Percentiles rank a stretch among this genome's conserved stretches.
Evolutionary conservation across 2,888 invertebrate species (phyloP).

Genomic region (Iphiclides podalirius): DNA sequence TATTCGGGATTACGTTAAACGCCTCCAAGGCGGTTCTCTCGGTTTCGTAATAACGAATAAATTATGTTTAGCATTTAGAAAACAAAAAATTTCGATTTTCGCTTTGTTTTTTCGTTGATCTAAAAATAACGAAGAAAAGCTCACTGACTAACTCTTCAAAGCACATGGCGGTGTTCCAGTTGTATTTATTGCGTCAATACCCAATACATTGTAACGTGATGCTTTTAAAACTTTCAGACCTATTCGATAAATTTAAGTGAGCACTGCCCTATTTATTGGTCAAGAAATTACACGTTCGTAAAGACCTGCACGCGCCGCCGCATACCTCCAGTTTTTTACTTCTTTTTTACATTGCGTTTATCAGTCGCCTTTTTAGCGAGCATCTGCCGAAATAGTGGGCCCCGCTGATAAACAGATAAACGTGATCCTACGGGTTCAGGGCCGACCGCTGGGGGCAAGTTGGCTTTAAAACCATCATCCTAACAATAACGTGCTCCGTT

Average conservation of each 20-base stretch:
- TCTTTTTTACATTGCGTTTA: conserved; percentile 35
- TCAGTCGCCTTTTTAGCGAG: conserved; percentile 55
- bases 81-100: background rate
- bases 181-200: conserved; percentile 17
- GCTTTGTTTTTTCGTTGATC: background rate
- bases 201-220: conserved; percentile 18
- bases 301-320: conserved; percentile 26
- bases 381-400: conserved; percentile 67
- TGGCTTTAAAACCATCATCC: conserved; percentile 46
- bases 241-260: conserved; percentile 27
- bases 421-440: conserved; percentile 53
- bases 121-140: background rate
- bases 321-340: conserved; percentile 24
- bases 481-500: conserved; percentile 35
- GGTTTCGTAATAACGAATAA: conserved; percentile 1
- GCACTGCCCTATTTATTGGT: conserved; percentile 31
- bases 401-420: conserved; percentile 60
- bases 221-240: conserved; percentile 19
- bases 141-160: background rate
- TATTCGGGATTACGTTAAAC: conserved; percentile 38
- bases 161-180: background rate
- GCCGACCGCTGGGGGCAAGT: conserved; percentile 47
- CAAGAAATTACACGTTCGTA: conserved; percentile 27
- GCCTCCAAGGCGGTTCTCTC: conserved; percentile 30
- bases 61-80: background rate